Evolutionary conservation across 2,888 invertebrate species (phyloP), one percentile per base, ranked within the genome.

Genomic region (Cordylochernes scorpioides): DNA sequence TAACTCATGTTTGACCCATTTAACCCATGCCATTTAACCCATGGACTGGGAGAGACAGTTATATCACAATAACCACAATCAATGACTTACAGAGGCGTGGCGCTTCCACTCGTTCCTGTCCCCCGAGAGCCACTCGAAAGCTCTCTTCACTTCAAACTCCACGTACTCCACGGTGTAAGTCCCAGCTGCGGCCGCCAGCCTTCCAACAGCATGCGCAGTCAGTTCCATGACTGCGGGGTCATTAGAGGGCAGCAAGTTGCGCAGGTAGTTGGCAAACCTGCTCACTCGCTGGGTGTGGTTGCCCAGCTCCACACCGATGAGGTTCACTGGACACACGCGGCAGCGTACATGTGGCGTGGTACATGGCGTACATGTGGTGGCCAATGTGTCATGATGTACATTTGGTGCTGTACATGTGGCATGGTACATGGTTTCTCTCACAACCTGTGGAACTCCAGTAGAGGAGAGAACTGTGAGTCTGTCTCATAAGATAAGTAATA

Each of bases 101-200:
- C 84, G 63, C 49, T 80, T 71, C 3, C 77, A 73, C 53, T 91
- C 88, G 51, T 80, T 69, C 42, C 82, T 61, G 45, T 82, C 86
- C 28, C 73, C 75, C 15, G 72, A 70, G 4, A 94, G 60, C 84
- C 84, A 88, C 51, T 94, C 94, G 50, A 86, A 75, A 2, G 91
- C 82, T 47, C 78, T 63, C 51, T 84, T 84, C 2, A 91, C 80
- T 57, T 91, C 88, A 58, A 86, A 86, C 46, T 91, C 88, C n/a
- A 94, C 86, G 50, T 88, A 86, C 49, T 88, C 86, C 0, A 84
- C 78, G 17, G 88, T 74, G 51, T 80, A 82, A 0, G 84, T 80
- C 9, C 88, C 88, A 5, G 57, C 57, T 1, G 55, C 49, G 14
- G 82, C 63, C 2, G 88, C 88, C 30, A 97, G 58, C 42, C 77